Evolutionary conservation across 2,888 invertebrate genomes (phyloP), one percentile per base, ranked within the genome.

Genomic region (Apodemia hepburni): DNA sequence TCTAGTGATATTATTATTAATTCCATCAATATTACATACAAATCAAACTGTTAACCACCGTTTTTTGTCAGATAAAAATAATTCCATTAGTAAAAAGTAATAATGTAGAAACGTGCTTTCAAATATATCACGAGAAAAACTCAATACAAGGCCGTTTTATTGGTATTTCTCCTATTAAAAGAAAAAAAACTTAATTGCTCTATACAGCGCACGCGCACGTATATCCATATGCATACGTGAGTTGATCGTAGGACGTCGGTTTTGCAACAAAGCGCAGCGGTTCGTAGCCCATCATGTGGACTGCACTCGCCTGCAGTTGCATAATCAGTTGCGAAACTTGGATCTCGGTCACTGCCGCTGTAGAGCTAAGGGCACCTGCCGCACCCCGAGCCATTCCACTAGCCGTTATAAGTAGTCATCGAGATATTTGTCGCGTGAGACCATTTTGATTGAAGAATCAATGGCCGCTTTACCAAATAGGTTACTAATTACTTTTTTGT

Each of bases 301-400:
- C 80, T 85, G 87, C 87, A 87, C 80, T 84, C 79, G 78, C 77
- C 71, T 82, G 87, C 84, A 84, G 82, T 90, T 90, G 90, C 90
- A 90, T 89, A 87, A 89, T 88, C 66, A 65, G 73, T 89, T 90
- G 84, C 82, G 80, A 87, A 79, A 90, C 78, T 51, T 75, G 82
- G 81, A 89, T 87, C 86, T 86, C 88, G 90, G 90, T 90, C 90
- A 90, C 90, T 90, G 90, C 84, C 88, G 87, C 79, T 75, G 74
- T 38, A 38, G 38, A 73, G 74, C 75, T 78, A 79, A 80, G 80
- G 80, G 80, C 79, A 77, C 73, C 71, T 67, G 73, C 74, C 75
- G 73, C 77, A 85, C 88, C 89, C 85, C 84, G 75, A 76, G 71
- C 73, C 69, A 66, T 69, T 73, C 70, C 69, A 72, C 73, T 72